phyloP scores from a whole-genome alignment of 2,797 vertebrate genomes.

The Capromys pilorides region DNA sequence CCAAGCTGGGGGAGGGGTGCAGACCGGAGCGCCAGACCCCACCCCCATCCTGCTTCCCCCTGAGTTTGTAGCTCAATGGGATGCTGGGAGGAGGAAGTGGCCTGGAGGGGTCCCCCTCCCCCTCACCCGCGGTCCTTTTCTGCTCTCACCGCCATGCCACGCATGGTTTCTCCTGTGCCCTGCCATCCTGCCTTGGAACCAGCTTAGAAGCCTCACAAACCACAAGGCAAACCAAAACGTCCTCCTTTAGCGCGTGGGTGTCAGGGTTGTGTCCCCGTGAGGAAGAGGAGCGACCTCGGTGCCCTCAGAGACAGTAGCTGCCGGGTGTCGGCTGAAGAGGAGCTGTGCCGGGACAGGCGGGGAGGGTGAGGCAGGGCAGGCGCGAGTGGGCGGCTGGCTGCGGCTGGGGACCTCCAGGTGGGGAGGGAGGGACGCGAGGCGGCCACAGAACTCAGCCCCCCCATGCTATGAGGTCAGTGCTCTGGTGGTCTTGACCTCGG shows the following conservation, averaged over 20 bases:
- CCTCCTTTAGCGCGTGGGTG: neutral
- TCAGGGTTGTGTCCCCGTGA: neutral
- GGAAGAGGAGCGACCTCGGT: neutral
- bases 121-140: neutral
- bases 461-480: neutral
- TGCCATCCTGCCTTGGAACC: neutral
- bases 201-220: neutral
- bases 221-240: neutral
- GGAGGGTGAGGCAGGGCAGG: neutral
- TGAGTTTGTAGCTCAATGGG: neutral
- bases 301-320: neutral
- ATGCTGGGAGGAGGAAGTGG: neutral
- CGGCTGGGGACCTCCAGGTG: neutral
- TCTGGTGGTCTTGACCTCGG: neutral
- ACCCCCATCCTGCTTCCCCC: neutral
- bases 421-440: too few species aligned
- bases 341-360: neutral
- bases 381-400: neutral
- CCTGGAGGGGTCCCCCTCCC: neutral
- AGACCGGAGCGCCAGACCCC: too few species aligned
- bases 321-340: neutral
- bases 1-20: too few species aligned
- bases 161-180: neutral
- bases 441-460: too few species aligned
- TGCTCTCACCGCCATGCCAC: neutral